Conservation (phyloP, 2,797 vertebrate genomes). For the Buphagus erythrorhynchus region DNA sequence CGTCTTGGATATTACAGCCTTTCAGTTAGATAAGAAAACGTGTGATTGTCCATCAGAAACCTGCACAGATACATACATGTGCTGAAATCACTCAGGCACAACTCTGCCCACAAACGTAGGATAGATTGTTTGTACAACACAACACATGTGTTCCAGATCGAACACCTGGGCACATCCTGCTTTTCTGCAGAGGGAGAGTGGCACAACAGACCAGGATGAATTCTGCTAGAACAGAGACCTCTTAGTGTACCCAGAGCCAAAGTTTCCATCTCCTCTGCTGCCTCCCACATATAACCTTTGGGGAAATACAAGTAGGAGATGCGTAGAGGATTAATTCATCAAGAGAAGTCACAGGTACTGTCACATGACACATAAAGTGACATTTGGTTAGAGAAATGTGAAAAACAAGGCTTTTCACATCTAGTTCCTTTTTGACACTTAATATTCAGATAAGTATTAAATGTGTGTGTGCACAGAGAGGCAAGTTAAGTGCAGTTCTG, state of each 20-base stretch:
- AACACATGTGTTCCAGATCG: rapidly evolving
- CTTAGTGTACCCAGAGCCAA: background rate
- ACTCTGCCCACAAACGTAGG: rapidly evolving
- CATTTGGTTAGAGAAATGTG: background rate
- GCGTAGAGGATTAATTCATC: background rate
- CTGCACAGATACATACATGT: rapidly evolving
- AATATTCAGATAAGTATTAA: background rate
- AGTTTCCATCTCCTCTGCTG: background rate
- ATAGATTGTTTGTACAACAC: background rate
- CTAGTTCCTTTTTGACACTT: background rate
- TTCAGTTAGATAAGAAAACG: background rate
- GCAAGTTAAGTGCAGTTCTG: background rate
- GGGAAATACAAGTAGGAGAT: background rate
- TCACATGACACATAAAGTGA: background rate
- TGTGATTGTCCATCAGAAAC: background rate
- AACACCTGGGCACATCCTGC: background rate
- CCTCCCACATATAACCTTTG: background rate
- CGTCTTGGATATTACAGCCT: background rate
- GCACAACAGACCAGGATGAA: background rate
- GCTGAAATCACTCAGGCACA: background rate
- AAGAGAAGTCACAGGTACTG: background rate
- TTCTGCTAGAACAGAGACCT: background rate
- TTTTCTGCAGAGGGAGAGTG: background rate
- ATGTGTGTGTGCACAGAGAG: background rate
- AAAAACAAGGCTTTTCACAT: background rate